Percentiles rank a stretch among this genome's conserved stretches.
Evolutionary conservation across 2,797 vertebrate genomes (phyloP).

Genomic region (Coccyzus lansbergi): DNA sequence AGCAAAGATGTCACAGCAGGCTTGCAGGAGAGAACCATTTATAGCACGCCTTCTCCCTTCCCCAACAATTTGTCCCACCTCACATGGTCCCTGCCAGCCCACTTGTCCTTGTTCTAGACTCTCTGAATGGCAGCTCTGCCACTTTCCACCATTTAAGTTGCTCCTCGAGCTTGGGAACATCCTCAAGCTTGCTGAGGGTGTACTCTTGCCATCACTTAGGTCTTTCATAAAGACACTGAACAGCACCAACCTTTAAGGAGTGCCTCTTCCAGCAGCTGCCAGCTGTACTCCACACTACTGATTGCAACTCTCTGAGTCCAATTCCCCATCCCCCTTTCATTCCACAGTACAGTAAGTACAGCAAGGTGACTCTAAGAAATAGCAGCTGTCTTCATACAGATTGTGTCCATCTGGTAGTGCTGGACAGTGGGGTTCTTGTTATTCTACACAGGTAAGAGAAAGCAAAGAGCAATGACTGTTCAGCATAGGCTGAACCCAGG

Average conservation of each 20-base stretch:
- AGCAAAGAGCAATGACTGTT: not conserved
- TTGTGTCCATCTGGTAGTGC: not conserved
- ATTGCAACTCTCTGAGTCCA: not conserved
- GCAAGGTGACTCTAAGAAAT: not conserved
- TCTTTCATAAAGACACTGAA: not conserved
- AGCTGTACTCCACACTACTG: not conserved
- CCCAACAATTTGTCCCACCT: not conserved
- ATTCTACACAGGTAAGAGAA: not conserved
- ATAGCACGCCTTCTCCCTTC: not conserved
- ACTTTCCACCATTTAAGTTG: not conserved
- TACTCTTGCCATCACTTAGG: rapidly evolving
- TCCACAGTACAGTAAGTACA: too few species aligned
- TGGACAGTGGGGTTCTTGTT: not conserved
- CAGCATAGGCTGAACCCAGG: too few species aligned
- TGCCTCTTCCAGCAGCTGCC: not conserved
- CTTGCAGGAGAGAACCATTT: rapidly evolving
- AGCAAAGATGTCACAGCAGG: rapidly evolving
- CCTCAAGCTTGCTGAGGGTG: not conserved
- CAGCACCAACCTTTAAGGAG: not conserved
- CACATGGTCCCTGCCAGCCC: not conserved
- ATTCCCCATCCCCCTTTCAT: not conserved
- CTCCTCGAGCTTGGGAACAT: not conserved
- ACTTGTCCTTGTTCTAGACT: rapidly evolving
- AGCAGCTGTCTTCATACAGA: not conserved
- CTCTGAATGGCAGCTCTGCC: not conserved